These are phyloP conservation scores for Anser brachyrhynchus DNA, from an alignment of 2,113 vertebrate genomes.

Conservation along the genomic window DNA sequence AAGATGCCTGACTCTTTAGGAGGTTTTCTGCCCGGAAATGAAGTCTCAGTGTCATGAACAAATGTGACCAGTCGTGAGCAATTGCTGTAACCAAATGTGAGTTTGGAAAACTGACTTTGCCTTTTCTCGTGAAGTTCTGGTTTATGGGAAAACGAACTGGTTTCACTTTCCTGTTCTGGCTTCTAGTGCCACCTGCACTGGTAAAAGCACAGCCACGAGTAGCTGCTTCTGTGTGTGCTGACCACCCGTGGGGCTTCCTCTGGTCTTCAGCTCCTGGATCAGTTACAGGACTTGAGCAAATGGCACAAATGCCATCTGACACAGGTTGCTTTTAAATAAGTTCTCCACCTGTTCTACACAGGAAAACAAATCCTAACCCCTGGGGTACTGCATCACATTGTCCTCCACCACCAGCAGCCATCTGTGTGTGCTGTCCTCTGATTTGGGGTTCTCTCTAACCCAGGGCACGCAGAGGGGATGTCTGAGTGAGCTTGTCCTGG, in stretches of 20 bases:
- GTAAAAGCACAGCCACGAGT: neutral
- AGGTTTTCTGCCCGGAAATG: neutral
- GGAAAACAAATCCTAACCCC: too few relatives aligned
- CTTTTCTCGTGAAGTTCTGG: neutral
- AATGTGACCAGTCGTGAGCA: neutral
- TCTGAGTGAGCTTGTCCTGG: too few relatives aligned
- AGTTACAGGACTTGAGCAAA: neutral
- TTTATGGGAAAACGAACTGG: neutral
- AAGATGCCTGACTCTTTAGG: neutral
- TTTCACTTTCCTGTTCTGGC: neutral
- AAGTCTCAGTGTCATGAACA: neutral
- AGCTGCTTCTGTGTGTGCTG: accelerated
- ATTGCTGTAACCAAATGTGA: neutral
- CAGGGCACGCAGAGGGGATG: neutral
- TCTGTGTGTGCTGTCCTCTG: neutral
- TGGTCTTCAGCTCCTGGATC: neutral
- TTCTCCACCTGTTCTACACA: neutral
- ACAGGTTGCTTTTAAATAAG: neutral
- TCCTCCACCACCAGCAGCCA: neutral
- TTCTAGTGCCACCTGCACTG: neutral
- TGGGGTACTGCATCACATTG: neutral
- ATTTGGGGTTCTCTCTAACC: neutral
- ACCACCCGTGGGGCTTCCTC: accelerated
- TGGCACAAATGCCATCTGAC: neutral
- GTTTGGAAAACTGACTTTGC: neutral